Evolutionary conservation across 2,113 vertebrate species (phyloP).

Genomic region (Caranx melampygus): DNA sequence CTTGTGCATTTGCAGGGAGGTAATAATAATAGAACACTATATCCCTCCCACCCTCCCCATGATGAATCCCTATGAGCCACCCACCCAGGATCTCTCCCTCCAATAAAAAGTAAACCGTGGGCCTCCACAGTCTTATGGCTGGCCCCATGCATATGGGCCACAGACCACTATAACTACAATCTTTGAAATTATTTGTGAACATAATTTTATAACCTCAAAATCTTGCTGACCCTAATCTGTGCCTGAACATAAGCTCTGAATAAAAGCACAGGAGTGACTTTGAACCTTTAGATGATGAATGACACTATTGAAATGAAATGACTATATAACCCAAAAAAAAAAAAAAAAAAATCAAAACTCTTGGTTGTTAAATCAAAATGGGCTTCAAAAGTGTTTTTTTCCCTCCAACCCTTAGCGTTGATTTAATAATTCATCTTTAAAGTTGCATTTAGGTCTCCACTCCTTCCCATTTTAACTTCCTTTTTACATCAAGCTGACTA

Average conservation of each 20-base stretch:
- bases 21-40: too few species aligned
- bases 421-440: conserved; percentile 62
- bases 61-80: too few species aligned
- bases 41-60: too few species aligned
- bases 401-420: conserved; percentile 3
- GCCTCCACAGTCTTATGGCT: too few species aligned
- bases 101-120: too few species aligned
- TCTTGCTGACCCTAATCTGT: background rate
- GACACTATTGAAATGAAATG: conserved; percentile 30
- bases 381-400: conserved; percentile 18
- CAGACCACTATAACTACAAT: background rate
- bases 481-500: conserved; percentile 50
- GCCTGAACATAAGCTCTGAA: background rate
- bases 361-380: conserved; percentile 35
- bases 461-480: conserved; percentile 56
- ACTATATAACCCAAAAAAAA: conserved; percentile 24
- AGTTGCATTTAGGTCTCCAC: conserved; percentile 39
- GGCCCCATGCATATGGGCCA: too few species aligned
- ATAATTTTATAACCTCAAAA: background rate
- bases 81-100: too few species aligned
- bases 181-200: background rate
- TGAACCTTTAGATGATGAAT: conserved; percentile 37
- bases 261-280: background rate
- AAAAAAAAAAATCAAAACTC: conserved; percentile 12
- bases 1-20: too few species aligned